A percentile compares a stretch with the other conserved stretches of the same genome.
Conservation (phyloP, 1,140 invertebrate genomes). For the Epicauta chinensis region DNA sequence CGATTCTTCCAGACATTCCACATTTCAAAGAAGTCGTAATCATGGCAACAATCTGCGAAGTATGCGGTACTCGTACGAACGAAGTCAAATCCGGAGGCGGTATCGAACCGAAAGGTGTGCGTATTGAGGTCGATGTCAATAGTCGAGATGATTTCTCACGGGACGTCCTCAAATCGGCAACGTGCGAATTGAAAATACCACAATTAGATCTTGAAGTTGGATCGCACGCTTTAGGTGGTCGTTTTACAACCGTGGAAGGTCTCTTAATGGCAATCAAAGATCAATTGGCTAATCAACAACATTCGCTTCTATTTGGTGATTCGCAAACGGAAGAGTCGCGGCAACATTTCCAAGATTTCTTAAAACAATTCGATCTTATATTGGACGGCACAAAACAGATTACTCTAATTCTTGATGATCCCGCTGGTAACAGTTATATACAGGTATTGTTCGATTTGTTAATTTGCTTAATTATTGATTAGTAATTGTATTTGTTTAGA, state of each 20-base stretch:
- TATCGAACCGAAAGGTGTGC: constrained; percentile 76
- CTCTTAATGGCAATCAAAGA: constrained; percentile 61
- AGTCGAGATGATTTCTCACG: constrained; percentile 75
- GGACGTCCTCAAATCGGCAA: constrained; percentile 95
- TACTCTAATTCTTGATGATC: constrained; percentile 88
- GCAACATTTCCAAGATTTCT: constrained; percentile 56
- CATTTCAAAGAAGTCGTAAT: constrained; percentile 97
- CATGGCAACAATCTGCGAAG: constrained; percentile 91
- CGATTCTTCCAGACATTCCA: constrained; percentile 80
- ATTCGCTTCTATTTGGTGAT: constrained; percentile 71
- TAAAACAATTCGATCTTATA: constrained; percentile 63
- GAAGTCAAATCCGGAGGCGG: constrained; percentile 94
- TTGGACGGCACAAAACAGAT: constrained; percentile 56
- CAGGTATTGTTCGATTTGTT: no score
- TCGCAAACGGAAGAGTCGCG: constrained; percentile 53
- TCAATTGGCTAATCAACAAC: constrained; percentile 52
- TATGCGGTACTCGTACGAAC: constrained; percentile 85
- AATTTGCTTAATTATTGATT: neutral
- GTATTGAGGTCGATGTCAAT: constrained; percentile 69
- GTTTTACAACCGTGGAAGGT: constrained; percentile 95
- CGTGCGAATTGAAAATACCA: constrained; percentile 79
- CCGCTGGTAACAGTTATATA: constrained; percentile 94
- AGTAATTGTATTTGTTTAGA: constrained; percentile 44
- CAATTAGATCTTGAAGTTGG: constrained; percentile 87
- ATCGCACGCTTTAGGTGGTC: constrained; percentile 77